A percentile compares a stretch with the other conserved stretches of the same genome.
Conservation (phyloP, 2,888 invertebrate genomes). For the Chironomus tentans region DNA sequence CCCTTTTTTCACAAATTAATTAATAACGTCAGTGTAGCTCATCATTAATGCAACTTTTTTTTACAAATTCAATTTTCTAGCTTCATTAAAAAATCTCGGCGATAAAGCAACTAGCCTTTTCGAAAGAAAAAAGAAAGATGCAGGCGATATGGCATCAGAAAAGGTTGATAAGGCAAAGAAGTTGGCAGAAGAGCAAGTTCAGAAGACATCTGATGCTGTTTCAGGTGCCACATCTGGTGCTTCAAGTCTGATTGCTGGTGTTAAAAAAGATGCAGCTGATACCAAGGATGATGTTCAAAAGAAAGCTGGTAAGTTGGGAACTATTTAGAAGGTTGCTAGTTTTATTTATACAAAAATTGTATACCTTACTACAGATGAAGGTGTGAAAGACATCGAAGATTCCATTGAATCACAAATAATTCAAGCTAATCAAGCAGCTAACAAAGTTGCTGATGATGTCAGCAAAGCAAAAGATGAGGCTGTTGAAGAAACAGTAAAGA, state of each 20-base stretch:
- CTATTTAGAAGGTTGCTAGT: not conserved
- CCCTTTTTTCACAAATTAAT: too few species aligned
- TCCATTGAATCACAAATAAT: slow-evolving; percentile 26
- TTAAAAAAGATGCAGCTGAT: not conserved
- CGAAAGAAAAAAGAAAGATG: slow-evolving; percentile 63
- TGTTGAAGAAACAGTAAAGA: slow-evolving; percentile 36
- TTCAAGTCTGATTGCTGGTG: slow-evolving; percentile 45
- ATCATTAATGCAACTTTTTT: too few species aligned
- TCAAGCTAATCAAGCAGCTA: slow-evolving; percentile 6
- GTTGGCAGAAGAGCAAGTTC: slow-evolving; percentile 53
- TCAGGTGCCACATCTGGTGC: slow-evolving; percentile 49
- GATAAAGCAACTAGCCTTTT: slow-evolving; percentile 62
- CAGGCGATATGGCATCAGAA: slow-evolving; percentile 53
- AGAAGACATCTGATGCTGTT: slow-evolving; percentile 52
- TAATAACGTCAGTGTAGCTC: too few species aligned
- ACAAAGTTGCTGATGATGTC: not conserved
- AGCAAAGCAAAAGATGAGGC: slow-evolving; percentile 40
- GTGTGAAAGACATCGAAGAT: not conserved
- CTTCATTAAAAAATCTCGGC: slow-evolving; percentile 61
- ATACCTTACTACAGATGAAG: not conserved
- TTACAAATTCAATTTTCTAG: slow-evolving; percentile 36
- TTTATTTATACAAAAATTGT: too few species aligned
- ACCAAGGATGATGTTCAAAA: not conserved
- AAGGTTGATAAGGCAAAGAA: slow-evolving; percentile 53
- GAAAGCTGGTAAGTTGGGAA: not conserved